A percentile compares a stretch with the other conserved stretches of the same genome.
Conservation (phyloP, 1,140 invertebrate species). For the Polypedilum vanderplanki region DNA sequence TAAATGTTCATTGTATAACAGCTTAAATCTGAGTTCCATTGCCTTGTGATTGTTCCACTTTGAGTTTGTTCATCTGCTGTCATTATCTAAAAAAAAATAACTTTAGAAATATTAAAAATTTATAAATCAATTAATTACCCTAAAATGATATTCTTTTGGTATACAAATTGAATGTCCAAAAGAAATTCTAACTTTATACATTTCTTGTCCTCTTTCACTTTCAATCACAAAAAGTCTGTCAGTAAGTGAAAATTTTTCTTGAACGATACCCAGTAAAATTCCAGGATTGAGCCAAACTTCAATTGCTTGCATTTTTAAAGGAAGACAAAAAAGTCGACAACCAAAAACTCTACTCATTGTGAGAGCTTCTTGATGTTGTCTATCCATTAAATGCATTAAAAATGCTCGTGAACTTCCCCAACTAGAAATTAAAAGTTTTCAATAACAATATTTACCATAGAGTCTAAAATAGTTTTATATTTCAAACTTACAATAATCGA, state of each 20-base stretch:
- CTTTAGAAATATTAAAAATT: background rate
- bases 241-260: constrained; percentile 44
- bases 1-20: constrained; percentile 48
- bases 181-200: constrained; percentile 44
- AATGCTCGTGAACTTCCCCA: constrained; percentile 54
- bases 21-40: constrained; percentile 46
- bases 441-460: too few relatives aligned
- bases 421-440: too few relatives aligned
- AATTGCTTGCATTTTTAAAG: constrained; percentile 36
- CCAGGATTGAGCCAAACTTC: constrained; percentile 48
- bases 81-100: constrained; percentile 38
- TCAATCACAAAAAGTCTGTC: constrained; percentile 44
- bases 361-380: constrained; percentile 56
- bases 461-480: too few relatives aligned
- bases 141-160: constrained; percentile 46
- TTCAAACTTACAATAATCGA: constrained; percentile 42
- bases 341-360: constrained; percentile 51
- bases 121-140: constrained; percentile 36
- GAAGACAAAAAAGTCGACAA: constrained; percentile 40
- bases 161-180: constrained; percentile 37
- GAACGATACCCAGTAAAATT: constrained; percentile 45
- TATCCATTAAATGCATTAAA: constrained; percentile 54
- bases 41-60: constrained; percentile 46
- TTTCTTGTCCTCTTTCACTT: constrained; percentile 40
- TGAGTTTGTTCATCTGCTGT: constrained; percentile 42